These are phyloP conservation scores for Antrozous pallidus DNA, from an alignment of 2,797 vertebrate genomes.

Conservation along the genomic window DNA sequence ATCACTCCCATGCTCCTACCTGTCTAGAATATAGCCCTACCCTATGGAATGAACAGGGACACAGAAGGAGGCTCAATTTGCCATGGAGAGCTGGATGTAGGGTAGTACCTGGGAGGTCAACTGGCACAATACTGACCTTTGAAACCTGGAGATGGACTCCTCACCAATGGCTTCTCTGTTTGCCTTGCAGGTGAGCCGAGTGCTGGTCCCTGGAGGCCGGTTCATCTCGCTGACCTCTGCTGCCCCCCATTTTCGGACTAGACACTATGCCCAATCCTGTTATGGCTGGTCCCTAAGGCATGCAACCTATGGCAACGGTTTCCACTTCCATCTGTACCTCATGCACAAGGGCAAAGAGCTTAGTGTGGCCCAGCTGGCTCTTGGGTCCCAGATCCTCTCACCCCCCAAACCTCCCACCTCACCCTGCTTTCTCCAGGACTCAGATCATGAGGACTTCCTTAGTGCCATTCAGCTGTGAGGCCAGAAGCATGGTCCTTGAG, in stretches of 20 bases:
- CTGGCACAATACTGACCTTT: constrained; percentile 63
- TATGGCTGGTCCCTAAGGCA: constrained; percentile 92
- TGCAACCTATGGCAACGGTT: constrained; percentile 86
- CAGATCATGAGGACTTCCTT: constrained; percentile 87
- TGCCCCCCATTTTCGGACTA: constrained; percentile 91
- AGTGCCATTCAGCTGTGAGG: constrained; percentile 86
- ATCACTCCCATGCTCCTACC: neutral
- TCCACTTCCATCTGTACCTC: constrained; percentile 91
- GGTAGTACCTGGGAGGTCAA: constrained; percentile 71
- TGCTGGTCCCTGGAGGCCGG: constrained; percentile 88
- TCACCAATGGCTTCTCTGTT: constrained; percentile 30
- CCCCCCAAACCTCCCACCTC: neutral
- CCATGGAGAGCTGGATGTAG: constrained; percentile 85
- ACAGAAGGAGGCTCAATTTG: constrained; percentile 48
- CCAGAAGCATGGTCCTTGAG: neutral
- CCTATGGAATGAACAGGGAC: neutral
- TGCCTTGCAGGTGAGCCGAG: constrained; percentile 87
- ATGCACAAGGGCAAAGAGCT: constrained; percentile 91
- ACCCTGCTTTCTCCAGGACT: constrained; percentile 59
- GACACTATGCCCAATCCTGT: constrained; percentile 86
- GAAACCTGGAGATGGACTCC: neutral
- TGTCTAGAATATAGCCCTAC: neutral
- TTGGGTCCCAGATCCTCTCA: constrained; percentile 82
- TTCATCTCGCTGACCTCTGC: constrained; percentile 93
- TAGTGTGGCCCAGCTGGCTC: constrained; percentile 82